These are phyloP conservation scores for Syrphus vitripennis DNA, from an alignment of 2,888 invertebrate genomes.

Conservation along the genomic window DNA sequence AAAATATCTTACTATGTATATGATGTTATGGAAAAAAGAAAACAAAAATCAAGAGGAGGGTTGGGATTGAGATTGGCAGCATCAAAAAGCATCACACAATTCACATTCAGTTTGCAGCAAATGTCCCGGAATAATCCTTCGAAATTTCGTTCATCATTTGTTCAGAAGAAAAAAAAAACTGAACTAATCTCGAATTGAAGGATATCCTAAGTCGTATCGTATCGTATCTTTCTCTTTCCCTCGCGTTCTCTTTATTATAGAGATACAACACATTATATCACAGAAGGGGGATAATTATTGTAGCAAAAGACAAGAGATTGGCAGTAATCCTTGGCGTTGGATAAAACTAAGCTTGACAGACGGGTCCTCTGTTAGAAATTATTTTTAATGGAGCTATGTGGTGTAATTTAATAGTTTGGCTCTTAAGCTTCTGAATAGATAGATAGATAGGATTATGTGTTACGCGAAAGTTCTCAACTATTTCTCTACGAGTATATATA, in stretches of 20 bases:
- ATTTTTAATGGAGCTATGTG: conserved; percentile 73
- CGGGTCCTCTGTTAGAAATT: conserved; percentile 71
- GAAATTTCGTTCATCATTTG: conserved; percentile 70
- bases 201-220: conserved; percentile 44
- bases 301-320: conserved; percentile 66
- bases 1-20: conserved; percentile 6
- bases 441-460: conserved; percentile 63
- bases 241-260: not conserved
- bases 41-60: conserved; percentile 50
- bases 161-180: conserved; percentile 35
- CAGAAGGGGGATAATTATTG: conserved; percentile 64
- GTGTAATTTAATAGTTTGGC: conserved; percentile 67
- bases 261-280: conserved; percentile 67
- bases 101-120: conserved; percentile 72
- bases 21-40: too few species aligned
- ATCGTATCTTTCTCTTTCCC: not conserved
- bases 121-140: conserved; percentile 76
- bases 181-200: conserved; percentile 73
- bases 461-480: conserved; percentile 47
- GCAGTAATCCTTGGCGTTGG: conserved; percentile 68
- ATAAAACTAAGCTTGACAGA: conserved; percentile 69
- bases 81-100: conserved; percentile 22
- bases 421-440: conserved; percentile 59
- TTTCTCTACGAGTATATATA: too few species aligned
- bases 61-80: not conserved